These are phyloP conservation scores for Tychaedon coryphoeus DNA, from an alignment of 2,113 vertebrate genomes.

Conservation along the genomic window DNA sequence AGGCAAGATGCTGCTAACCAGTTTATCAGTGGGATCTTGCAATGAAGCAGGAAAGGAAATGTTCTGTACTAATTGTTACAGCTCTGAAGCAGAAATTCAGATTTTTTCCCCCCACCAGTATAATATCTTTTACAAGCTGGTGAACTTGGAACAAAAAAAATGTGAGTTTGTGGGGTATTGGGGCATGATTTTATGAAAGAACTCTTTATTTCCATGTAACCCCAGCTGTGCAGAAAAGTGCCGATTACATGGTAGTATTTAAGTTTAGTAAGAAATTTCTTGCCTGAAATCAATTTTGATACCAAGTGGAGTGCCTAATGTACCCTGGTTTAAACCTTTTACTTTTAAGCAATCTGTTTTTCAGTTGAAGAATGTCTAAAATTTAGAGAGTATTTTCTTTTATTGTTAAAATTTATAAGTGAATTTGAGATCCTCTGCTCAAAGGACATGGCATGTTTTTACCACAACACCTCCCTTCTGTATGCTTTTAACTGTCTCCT, in stretches of 20 bases:
- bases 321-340: background rate
- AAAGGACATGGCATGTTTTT: background rate
- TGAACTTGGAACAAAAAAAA: background rate
- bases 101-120: background rate
- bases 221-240: slow-evolving; percentile 19
- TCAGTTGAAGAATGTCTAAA: background rate
- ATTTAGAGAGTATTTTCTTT: background rate
- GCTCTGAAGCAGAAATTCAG: background rate
- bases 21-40: background rate
- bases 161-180: background rate
- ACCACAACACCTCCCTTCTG: background rate
- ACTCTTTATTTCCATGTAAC: background rate
- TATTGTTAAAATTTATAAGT: background rate
- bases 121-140: background rate
- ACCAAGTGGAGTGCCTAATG: background rate
- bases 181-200: slow-evolving; percentile 1
- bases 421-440: background rate
- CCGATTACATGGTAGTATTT: slow-evolving; percentile 30
- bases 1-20: background rate
- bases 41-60: background rate
- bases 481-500: background rate
- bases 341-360: background rate
- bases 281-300: background rate
- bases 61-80: background rate
- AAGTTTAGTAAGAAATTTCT: slow-evolving; percentile 13